These are phyloP conservation scores for Eremobia ochroleuca DNA, from an alignment of 2,888 invertebrate species.

Conservation along the genomic window DNA sequence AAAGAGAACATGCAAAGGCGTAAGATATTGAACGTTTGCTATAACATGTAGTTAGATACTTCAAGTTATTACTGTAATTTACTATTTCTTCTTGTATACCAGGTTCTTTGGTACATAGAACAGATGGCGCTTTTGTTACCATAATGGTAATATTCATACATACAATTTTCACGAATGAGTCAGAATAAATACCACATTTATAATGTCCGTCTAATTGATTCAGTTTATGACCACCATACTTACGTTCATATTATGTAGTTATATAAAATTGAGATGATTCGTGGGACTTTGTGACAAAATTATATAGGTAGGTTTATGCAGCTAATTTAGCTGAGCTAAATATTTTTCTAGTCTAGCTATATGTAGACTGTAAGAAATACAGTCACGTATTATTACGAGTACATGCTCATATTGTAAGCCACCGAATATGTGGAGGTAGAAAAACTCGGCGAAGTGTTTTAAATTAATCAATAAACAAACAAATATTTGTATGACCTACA, in stretches of 20 bases:
- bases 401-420: not conserved
- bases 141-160: not conserved
- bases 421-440: not conserved
- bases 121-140: not conserved
- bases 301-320: not conserved
- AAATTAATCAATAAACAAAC: too few species aligned
- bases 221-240: not conserved
- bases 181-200: not conserved
- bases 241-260: not conserved
- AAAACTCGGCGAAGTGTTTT: not conserved
- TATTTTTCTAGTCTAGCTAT: not conserved
- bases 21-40: slow-evolving; percentile 7
- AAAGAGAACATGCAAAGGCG: slow-evolving; percentile 73
- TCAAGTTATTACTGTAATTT: not conserved
- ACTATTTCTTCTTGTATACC: not conserved
- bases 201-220: not conserved
- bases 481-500: too few species aligned
- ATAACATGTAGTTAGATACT: not conserved
- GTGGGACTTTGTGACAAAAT: not conserved
- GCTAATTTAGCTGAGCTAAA: too few species aligned
- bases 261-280: not conserved
- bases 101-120: not conserved
- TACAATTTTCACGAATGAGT: not conserved
- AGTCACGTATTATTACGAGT: too few species aligned
- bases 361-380: not conserved